Conservation (phyloP, 2,113 vertebrate genomes). For the Pachyramphus minor region DNA sequence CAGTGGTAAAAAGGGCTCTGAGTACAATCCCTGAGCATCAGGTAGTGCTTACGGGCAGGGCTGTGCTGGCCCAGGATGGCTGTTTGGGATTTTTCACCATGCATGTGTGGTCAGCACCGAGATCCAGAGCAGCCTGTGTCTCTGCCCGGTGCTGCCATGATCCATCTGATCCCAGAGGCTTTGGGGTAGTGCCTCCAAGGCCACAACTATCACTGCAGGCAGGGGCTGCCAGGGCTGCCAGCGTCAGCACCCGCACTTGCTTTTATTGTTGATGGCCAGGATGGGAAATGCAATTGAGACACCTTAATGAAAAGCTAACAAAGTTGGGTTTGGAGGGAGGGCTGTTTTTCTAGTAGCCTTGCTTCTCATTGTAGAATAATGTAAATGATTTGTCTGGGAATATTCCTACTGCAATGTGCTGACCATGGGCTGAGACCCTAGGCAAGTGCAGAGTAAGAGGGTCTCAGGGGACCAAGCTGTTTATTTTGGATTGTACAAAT, state of each 20-base stretch:
- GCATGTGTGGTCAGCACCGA: rapidly evolving
- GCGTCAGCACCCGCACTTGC: background rate
- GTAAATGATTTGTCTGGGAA: background rate
- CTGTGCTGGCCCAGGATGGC: background rate
- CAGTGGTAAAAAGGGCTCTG: background rate
- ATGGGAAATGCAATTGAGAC: slow-evolving; percentile 30
- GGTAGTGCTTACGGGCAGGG: background rate
- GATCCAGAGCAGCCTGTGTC: rapidly evolving
- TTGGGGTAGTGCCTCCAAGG: background rate
- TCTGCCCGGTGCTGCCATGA: rapidly evolving
- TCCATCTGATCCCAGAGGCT: background rate
- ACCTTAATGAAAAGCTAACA: slow-evolving; percentile 40
- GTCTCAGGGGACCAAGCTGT: background rate
- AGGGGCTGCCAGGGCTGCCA: background rate
- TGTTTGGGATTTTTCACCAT: background rate
- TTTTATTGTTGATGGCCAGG: background rate
- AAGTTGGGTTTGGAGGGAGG: background rate
- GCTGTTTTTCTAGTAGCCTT: background rate
- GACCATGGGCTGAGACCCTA: background rate
- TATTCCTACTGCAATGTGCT: background rate
- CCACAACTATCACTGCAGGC: rapidly evolving
- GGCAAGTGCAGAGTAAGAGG: background rate
- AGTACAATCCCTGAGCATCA: background rate
- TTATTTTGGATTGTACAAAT: background rate
- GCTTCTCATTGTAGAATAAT: background rate